phyloP scores from a whole-genome alignment of 2,888 invertebrate species.

The Tetranychus piercei region DNA sequence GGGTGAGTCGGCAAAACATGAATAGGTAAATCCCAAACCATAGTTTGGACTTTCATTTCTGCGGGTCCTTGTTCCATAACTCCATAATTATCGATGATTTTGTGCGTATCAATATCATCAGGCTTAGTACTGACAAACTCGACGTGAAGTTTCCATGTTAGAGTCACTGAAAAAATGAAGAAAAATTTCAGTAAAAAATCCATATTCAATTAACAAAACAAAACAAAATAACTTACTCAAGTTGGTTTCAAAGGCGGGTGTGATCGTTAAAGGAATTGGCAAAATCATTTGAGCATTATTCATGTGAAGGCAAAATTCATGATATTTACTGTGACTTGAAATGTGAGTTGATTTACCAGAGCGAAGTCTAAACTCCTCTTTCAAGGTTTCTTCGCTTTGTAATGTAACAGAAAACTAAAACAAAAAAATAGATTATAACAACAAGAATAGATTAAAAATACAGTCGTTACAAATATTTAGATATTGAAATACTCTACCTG shows the following conservation, averaged over 20 bases:
- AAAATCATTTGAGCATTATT: slow-evolving; percentile 69
- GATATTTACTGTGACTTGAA: slow-evolving; percentile 55
- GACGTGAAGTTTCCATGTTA: slow-evolving; percentile 87
- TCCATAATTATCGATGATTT: slow-evolving; percentile 32
- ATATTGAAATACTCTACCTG: slow-evolving; percentile 42
- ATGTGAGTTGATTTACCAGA: slow-evolving; percentile 34
- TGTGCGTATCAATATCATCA: slow-evolving; percentile 15
- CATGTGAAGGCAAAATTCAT: slow-evolving; percentile 71
- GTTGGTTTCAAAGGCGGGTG: slow-evolving; percentile 84
- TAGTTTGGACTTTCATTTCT: slow-evolving; percentile 78
- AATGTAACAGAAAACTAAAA: slow-evolving; percentile 63
- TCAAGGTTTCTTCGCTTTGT: slow-evolving; percentile 67
- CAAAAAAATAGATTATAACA: slow-evolving; percentile 10
- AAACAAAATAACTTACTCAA: slow-evolving; percentile 41
- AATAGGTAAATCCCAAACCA: slow-evolving; percentile 94
- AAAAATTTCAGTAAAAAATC: slow-evolving; percentile 16
- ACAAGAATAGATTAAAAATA: neutral
- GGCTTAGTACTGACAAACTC: slow-evolving; percentile 72
- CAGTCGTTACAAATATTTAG: neutral
- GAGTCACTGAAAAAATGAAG: slow-evolving; percentile 45
- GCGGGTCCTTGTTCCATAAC: slow-evolving; percentile 62
- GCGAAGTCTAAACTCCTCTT: slow-evolving; percentile 34
- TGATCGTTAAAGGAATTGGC: slow-evolving; percentile 81
- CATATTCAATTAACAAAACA: neutral
- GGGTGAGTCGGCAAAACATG: slow-evolving; percentile 81